Base-by-base conservation (phyloP, 2,888 invertebrate species). In the Agriotes lineatus region DNA sequence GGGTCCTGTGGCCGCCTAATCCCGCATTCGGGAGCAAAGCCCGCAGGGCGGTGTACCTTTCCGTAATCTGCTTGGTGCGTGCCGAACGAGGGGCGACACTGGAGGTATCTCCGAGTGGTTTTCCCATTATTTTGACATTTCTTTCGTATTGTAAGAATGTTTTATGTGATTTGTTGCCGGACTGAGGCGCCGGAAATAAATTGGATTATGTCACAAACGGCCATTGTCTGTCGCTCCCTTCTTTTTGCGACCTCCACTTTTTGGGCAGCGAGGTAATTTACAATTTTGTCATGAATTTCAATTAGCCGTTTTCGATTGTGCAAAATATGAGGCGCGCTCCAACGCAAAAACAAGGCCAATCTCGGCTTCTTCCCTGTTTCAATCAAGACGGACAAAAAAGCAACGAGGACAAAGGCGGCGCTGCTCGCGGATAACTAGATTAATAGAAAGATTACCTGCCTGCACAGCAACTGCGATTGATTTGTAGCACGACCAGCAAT, bases 371-470 rank as follows among this genome's bases (percentile, higher is more conserved):
- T 20, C 22, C 42, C 44, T 22, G n/a, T 61, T 67, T 56, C 61
- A 62, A 67, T 67, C 56, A 39, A 22, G 45, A 33, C 37, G 30
- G n/a, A 59, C 39, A 63, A 63, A 63, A 63, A 59, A 42, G 56
- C 25, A 39, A 19, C 54, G 35, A 66, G 45, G 39, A 59, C 33
- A 25, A 42, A 56, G 45, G 48, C 25, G 39, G 10, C 25, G 58
- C 37, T 39, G 39, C 30, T 58, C 39, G 35, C 54, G 18, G 65
- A 50, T 59, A 58, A 44, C 67, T 61, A 35, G 63, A 68, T 68
- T 68, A 68, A 68, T 63, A 52, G 52, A 68, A 58, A 63, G 68
- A 63, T 68, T 63, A 68, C 68, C 63, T 63, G 63, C 57, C 61
- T 25, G 52, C 59, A 44, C 48, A 16, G 48, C 57, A 19, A 37